These are phyloP conservation scores for Eueremaeus valkanovi DNA, from an alignment of 2,888 invertebrate genomes.

Conservation along the genomic window DNA sequence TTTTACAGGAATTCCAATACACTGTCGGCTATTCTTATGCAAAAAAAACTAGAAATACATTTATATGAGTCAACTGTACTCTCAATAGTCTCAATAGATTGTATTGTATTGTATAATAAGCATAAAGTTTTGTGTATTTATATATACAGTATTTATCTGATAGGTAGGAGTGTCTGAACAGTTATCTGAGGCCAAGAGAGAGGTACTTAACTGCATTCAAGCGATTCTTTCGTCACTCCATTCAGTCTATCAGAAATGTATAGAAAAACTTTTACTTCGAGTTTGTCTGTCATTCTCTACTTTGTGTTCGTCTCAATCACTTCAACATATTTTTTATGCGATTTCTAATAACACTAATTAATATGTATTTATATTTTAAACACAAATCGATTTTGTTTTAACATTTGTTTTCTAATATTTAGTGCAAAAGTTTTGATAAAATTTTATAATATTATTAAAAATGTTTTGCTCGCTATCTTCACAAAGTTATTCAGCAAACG, in stretches of 20 bases:
- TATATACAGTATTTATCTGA: not conserved
- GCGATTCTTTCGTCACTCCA: not conserved
- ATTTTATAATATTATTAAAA: not conserved
- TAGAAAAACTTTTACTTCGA: not conserved
- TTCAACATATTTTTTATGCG: too few relatives aligned
- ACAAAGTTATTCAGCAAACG: not conserved
- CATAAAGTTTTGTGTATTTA: not conserved
- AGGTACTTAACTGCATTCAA: not conserved
- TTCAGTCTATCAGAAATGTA: not conserved
- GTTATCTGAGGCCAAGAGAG: not conserved
- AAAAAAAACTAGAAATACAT: too few relatives aligned
- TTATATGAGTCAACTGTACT: too few relatives aligned
- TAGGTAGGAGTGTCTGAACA: not conserved
- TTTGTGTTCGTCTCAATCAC: slow-evolving; percentile 2
- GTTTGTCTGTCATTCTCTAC: not conserved
- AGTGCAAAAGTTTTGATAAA: not conserved
- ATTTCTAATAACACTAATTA: too few relatives aligned
- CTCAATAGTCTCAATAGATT: too few relatives aligned
- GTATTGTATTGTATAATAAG: too few relatives aligned
- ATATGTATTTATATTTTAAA: too few relatives aligned
- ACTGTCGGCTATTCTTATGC: too few relatives aligned
- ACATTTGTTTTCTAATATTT: not conserved
- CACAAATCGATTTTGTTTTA: not conserved
- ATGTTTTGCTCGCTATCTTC: slow-evolving; percentile 21
- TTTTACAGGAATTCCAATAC: too few relatives aligned